These are phyloP conservation scores for Polyodon spathula DNA, from an alignment of 2,113 vertebrate species.

Conservation along the genomic window DNA sequence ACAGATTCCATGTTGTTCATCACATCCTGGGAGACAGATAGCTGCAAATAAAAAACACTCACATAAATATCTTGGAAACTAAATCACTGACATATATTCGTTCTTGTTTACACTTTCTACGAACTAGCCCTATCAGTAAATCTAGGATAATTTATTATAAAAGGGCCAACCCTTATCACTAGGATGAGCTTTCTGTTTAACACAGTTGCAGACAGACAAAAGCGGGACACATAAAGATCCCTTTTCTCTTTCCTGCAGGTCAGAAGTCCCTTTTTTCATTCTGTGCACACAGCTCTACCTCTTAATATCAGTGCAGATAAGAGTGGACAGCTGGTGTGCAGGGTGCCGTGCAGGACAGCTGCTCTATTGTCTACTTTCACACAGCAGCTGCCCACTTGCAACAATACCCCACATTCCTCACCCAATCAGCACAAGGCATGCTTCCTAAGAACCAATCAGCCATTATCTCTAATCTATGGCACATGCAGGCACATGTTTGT, in stretches of 20 bases:
- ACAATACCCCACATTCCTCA: slow-evolving; percentile 77
- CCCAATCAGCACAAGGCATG: slow-evolving; percentile 71
- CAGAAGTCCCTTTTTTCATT: slow-evolving; percentile 93
- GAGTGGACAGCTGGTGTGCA: slow-evolving; percentile 99
- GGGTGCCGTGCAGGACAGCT: slow-evolving; percentile 97
- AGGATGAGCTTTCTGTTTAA: slow-evolving; percentile 74
- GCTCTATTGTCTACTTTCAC: slow-evolving; percentile 97
- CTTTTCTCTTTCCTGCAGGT: slow-evolving; percentile 87
- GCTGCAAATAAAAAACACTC: slow-evolving; percentile 56
- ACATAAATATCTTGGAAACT: slow-evolving; percentile 25
- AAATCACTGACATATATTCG: slow-evolving; percentile 14
- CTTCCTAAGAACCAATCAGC: slow-evolving; percentile 57
- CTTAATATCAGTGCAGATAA: slow-evolving; percentile 92
- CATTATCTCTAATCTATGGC: slow-evolving; percentile 83
- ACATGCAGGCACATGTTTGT: slow-evolving; percentile 77
- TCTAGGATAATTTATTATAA: slow-evolving; percentile 39
- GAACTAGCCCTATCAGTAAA: slow-evolving; percentile 33
- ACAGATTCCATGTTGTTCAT: slow-evolving; percentile 88
- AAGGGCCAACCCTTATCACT: slow-evolving; percentile 45
- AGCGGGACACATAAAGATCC: slow-evolving; percentile 70
- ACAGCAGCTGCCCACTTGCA: slow-evolving; percentile 73
- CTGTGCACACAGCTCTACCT: slow-evolving; percentile 78
- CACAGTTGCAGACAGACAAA: slow-evolving; percentile 82
- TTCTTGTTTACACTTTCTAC: slow-evolving; percentile 23
- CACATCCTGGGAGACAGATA: slow-evolving; percentile 90